Percentiles rank a stretch among this genome's conserved stretches.
Evolutionary conservation across 2,888 invertebrate genomes (phyloP).

Genomic region (Calliphora vomitoria): DNA sequence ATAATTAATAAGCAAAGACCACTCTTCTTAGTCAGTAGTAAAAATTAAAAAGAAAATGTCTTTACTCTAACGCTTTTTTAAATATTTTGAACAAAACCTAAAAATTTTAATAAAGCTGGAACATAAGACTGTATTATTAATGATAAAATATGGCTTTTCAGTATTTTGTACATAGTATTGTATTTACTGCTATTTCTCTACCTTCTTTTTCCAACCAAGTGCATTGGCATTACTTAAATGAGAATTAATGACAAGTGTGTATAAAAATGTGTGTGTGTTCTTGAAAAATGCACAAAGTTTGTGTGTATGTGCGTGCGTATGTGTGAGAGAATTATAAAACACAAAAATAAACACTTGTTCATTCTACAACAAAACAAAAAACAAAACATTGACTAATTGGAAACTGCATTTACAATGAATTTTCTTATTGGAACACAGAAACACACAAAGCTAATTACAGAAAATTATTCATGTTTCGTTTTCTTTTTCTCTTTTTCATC

Average conservation of each 20-base stretch:
- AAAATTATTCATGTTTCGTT: not conserved
- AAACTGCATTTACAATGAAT: conserved; percentile 21
- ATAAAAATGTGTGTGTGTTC: not conserved
- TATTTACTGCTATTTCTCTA: not conserved
- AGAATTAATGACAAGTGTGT: not conserved
- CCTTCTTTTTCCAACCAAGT: not conserved
- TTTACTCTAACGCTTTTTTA: too few relatives aligned
- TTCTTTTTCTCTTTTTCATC: not conserved
- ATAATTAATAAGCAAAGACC: too few relatives aligned
- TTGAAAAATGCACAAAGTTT: not conserved
- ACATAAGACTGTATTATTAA: too few relatives aligned
- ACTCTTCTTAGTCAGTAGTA: too few relatives aligned
- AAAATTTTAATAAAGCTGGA: too few relatives aligned
- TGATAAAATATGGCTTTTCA: too few relatives aligned
- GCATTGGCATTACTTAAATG: conserved; percentile 13
- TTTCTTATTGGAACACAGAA: conserved; percentile 28
- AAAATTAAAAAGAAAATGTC: too few relatives aligned
- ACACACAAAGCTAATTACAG: not conserved
- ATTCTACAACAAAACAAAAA: conserved; percentile 12
- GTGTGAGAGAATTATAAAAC: not conserved
- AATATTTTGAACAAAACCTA: too few relatives aligned
- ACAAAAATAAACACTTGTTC: conserved; percentile 55
- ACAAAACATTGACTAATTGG: conserved; percentile 33
- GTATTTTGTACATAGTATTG: too few relatives aligned
- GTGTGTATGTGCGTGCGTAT: not conserved